Percentiles rank a stretch among this genome's conserved stretches.
Conservation (phyloP, 2,797 vertebrate genomes). For the Bradypodion pumilum region DNA sequence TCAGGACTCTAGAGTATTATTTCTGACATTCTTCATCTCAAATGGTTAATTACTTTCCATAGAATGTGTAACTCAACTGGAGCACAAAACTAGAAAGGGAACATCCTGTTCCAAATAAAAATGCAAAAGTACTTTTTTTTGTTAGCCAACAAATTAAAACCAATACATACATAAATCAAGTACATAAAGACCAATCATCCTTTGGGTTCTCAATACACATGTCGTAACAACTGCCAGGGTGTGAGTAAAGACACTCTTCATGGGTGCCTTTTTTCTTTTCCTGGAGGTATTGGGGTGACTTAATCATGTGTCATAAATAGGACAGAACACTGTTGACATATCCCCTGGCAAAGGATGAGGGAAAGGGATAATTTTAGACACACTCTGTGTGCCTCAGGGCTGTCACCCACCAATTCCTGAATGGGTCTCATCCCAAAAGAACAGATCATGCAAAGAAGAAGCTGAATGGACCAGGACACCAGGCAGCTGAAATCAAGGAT, state of each 20-base stretch:
- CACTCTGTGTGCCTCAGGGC: not conserved
- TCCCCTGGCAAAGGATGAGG: not conserved
- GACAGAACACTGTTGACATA: not conserved
- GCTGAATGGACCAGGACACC: not conserved
- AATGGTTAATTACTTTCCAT: too few species aligned
- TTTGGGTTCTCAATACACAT: not conserved
- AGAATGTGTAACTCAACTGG: constrained; percentile 63
- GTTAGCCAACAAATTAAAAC: constrained; percentile 51
- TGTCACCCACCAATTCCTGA: not conserved
- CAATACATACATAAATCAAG: constrained; percentile 66
- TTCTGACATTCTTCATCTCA: too few species aligned
- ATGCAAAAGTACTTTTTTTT: constrained; percentile 69
- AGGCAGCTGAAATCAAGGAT: not conserved
- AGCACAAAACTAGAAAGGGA: constrained; percentile 70
- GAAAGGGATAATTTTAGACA: constrained; percentile 2
- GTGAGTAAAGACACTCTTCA: not conserved
- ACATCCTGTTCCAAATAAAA: constrained; percentile 46
- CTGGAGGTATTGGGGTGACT: constrained; percentile 4
- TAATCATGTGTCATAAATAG: not conserved
- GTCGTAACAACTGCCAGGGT: not conserved
- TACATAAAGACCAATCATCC: constrained; percentile 45
- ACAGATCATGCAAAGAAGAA: not conserved
- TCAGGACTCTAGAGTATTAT: too few species aligned
- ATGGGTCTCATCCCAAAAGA: not conserved
- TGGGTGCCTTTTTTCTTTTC: constrained; percentile 9